Evolutionary conservation across 2,113 vertebrate species (phyloP).

Genomic region (Melospiza melodia): DNA sequence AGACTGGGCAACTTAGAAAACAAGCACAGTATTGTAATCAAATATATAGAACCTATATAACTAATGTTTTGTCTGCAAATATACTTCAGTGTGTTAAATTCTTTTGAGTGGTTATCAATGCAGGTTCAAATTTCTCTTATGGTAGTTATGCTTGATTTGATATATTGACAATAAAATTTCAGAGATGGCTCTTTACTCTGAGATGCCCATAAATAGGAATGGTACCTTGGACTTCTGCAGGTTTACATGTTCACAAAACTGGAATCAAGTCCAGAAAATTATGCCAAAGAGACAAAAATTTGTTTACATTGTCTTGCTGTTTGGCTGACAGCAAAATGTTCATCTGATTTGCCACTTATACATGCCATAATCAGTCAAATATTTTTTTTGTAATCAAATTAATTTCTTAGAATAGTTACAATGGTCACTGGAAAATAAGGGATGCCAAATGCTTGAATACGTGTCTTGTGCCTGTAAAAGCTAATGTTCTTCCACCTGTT

Average conservation of each 20-base stretch:
- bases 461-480: conserved; percentile 1
- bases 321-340: not conserved
- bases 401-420: not conserved
- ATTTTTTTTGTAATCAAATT: not conserved
- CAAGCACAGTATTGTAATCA: not conserved
- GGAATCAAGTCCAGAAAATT: not conserved
- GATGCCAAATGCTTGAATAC: not conserved
- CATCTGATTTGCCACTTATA: not conserved
- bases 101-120: not conserved
- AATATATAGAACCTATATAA: not conserved
- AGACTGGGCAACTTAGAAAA: not conserved
- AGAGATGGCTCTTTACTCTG: not conserved
- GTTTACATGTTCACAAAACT: not conserved
- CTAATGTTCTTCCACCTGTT: conserved; percentile 5
- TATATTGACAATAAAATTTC: not conserved
- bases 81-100: not conserved
- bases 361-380: not conserved
- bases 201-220: not conserved
- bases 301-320: not conserved
- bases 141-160: not conserved
- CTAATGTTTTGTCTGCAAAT: not conserved
- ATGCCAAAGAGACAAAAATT: not conserved
- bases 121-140: not conserved
- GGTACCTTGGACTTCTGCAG: not conserved
- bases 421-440: not conserved